Evolutionary conservation across 2,888 invertebrate genomes (phyloP).

Genomic region (Nymphalis urticae): DNA sequence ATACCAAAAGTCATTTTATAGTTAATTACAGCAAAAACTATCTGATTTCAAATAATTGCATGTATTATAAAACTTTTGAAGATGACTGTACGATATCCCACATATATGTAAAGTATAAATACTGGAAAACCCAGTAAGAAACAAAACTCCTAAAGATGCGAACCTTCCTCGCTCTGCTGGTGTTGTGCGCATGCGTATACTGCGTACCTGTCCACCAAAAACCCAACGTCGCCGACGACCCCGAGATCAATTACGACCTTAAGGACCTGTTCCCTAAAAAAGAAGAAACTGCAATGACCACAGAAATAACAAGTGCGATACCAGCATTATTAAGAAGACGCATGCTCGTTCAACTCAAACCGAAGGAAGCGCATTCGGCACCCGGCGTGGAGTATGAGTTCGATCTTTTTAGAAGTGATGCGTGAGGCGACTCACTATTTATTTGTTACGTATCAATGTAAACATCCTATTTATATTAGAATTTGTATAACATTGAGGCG

Average conservation of each 20-base stretch:
- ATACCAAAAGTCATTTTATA: too few relatives aligned
- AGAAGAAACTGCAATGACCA: not conserved
- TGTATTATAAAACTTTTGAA: conserved; percentile 10
- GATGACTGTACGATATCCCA: conserved; percentile 35
- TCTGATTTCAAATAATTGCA: not conserved
- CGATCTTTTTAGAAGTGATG: conserved; percentile 25
- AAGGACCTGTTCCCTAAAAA: not conserved
- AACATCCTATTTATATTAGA: not conserved
- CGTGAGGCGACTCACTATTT: not conserved
- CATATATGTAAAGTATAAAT: conserved; percentile 42
- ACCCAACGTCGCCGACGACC: not conserved
- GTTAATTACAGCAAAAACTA: too few relatives aligned
- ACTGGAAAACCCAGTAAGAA: conserved; percentile 41
- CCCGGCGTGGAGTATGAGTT: conserved; percentile 31
- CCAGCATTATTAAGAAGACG: conserved; percentile 16
- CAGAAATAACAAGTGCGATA: not conserved
- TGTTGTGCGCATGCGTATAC: conserved; percentile 28
- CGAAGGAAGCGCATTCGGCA: not conserved
- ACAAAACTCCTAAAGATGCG: conserved; percentile 36
- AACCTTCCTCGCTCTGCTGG: conserved; percentile 26
- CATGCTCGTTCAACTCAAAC: conserved; percentile 12
- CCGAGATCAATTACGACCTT: not conserved
- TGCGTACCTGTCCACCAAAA: conserved; percentile 9
- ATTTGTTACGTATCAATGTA: not conserved
- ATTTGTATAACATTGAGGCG: not conserved